Conservation (phyloP, 2,113 vertebrate genomes). For the Ia io region DNA sequence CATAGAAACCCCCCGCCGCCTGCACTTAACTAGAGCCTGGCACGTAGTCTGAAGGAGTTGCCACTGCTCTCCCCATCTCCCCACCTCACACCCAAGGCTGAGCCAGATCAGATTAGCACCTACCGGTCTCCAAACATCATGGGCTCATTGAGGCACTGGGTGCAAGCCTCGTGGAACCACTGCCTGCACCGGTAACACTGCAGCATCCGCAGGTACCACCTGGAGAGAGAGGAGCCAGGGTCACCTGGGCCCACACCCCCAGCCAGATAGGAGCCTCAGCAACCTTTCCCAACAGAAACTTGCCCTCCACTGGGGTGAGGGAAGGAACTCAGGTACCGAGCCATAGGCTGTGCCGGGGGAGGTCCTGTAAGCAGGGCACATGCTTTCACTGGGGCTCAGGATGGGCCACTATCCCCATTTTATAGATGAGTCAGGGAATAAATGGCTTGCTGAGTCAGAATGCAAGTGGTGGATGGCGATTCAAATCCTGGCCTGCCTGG, state of each 20-base stretch:
- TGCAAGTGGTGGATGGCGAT: neutral
- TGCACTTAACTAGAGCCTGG: neutral
- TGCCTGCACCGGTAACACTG: constrained; percentile 94
- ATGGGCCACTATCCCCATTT: too few relatives aligned
- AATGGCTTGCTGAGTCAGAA: neutral
- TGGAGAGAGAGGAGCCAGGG: constrained; percentile 65
- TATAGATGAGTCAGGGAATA: neutral
- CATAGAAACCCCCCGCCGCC: neutral
- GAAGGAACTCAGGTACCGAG: neutral
- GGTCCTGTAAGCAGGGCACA: neutral
- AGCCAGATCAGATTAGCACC: neutral
- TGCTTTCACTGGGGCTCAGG: neutral
- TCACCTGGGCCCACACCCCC: neutral
- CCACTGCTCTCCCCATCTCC: neutral
- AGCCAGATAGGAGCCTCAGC: neutral
- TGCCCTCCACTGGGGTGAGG: neutral
- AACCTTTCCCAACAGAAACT: neutral
- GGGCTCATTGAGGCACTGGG: constrained; percentile 93
- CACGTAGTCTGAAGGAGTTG: neutral
- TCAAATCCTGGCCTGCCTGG: neutral
- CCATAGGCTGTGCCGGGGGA: neutral
- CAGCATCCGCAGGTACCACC: constrained; percentile 99
- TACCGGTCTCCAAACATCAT: constrained; percentile 98
- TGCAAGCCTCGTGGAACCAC: constrained; percentile 99
- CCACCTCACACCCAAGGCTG: neutral